Conservation (phyloP, 2,113 vertebrate species). For the Xiphorhynchus elegans region DNA sequence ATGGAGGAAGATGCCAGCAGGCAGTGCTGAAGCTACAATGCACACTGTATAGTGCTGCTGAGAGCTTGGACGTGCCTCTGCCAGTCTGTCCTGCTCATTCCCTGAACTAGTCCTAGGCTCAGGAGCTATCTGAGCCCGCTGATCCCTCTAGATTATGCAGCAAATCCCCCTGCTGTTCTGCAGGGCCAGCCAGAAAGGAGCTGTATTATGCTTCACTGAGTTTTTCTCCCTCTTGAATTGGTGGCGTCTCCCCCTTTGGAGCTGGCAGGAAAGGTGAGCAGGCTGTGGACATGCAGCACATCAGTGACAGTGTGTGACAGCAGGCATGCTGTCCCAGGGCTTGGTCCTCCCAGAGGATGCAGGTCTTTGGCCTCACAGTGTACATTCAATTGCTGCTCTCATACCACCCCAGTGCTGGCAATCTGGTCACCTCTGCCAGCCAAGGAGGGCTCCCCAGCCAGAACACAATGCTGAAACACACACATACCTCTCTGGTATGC, state of each 20-base stretch:
- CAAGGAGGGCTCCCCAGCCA: neutral
- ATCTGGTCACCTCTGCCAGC: neutral
- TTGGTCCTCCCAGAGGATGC: neutral
- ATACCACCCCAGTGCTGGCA: neutral
- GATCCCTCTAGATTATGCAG: neutral
- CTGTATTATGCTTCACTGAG: neutral
- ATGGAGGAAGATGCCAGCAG: neutral
- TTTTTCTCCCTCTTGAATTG: neutral
- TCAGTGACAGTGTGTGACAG: neutral
- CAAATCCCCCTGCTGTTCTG: neutral
- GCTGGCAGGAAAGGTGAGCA: neutral
- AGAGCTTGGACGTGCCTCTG: neutral
- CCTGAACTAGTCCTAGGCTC: neutral
- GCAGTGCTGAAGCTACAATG: neutral
- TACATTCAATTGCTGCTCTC: neutral
- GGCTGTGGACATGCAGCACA: neutral
- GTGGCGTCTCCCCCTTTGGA: neutral
- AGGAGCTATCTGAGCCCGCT: neutral
- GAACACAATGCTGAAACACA: neutral
- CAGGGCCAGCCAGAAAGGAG: neutral
- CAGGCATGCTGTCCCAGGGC: accelerated
- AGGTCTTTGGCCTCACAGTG: neutral
- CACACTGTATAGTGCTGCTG: neutral
- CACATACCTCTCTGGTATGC: accelerated
- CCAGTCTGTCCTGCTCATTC: neutral